Evolutionary conservation across 2,113 vertebrate genomes (phyloP).

Genomic region (Bettongia penicillata): DNA sequence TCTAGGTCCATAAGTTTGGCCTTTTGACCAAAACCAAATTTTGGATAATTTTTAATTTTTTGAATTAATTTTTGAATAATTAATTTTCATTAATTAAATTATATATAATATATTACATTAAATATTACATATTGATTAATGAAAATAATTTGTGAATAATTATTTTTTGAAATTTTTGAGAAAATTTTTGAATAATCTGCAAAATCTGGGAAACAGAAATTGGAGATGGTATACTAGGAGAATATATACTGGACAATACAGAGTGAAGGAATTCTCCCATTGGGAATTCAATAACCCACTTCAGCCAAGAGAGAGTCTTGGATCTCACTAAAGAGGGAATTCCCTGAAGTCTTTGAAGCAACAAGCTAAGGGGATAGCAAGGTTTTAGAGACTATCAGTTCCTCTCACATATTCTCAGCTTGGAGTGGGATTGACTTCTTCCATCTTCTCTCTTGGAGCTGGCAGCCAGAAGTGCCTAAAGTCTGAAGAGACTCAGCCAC

Average conservation of each 20-base stretch:
- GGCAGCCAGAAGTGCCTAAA: neutral
- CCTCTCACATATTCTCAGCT: neutral
- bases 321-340: neutral
- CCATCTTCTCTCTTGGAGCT: neutral
- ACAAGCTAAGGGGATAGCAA: neutral
- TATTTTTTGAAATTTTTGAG: too few relatives aligned
- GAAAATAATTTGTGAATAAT: too few relatives aligned
- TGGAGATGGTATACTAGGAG: neutral
- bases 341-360: neutral
- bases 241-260: neutral
- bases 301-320: neutral
- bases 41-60: too few relatives aligned
- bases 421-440: neutral
- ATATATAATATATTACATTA: too few relatives aligned
- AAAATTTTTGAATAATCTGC: too few relatives aligned
- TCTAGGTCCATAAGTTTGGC: too few relatives aligned
- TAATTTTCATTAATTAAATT: too few relatives aligned
- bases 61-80: too few relatives aligned
- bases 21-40: too few relatives aligned
- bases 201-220: neutral
- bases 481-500: neutral
- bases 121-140: too few relatives aligned
- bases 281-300: neutral
- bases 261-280: neutral
- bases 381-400: neutral